Base-by-base conservation (phyloP, 1,140 invertebrate genomes). In the Rhizoglyphus robini region DNA sequence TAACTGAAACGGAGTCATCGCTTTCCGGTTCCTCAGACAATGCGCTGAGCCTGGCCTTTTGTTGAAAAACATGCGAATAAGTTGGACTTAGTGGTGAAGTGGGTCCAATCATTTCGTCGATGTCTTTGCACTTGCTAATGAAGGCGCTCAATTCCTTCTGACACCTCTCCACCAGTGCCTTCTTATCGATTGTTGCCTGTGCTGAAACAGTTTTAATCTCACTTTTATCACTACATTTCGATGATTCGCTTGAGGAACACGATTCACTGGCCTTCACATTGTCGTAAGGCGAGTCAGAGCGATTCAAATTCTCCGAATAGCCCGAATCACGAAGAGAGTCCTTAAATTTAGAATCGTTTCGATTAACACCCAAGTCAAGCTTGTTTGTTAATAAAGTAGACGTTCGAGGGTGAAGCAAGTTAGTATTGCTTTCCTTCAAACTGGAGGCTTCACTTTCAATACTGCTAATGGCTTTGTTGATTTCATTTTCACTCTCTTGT, bases 31-130 rank as follows among this genome's bases (percentile, higher is more conserved):
- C 32, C 49, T 66, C 30, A 29, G 30, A 48, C 46, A 11, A 20
- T 49, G 38, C 25, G 30, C n/a, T 8, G 31, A 20, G 23, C 47
- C 32, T 8, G 13, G 38, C 48, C 13, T 20, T 13, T 51, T 51
- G 15, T 59, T 27, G 30, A 65, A n/a, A 65, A 23, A 61, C n/a
- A 20, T 65, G 20, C 23, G 57, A 27, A 61, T 59, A 47, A 27
- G 18, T 54, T 0, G 71, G 71, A 69, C 67, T 69, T 1, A 66
- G 31, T 23, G 71, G 70, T 34, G 62, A 68, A 3, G 65, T 63
- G 3, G 49, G 41, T 3, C 71, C 71, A 0, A 72, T 51, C 69
- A 72, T 70, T 59, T 72, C 71, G 48, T 72, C 71, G 15, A 72
- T 72, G 57, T 72, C 71, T 65, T 71, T 31, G 57, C 68, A 71